Base-by-base conservation (phyloP, 2,113 vertebrate genomes). In the Thunnus thynnus region DNA sequence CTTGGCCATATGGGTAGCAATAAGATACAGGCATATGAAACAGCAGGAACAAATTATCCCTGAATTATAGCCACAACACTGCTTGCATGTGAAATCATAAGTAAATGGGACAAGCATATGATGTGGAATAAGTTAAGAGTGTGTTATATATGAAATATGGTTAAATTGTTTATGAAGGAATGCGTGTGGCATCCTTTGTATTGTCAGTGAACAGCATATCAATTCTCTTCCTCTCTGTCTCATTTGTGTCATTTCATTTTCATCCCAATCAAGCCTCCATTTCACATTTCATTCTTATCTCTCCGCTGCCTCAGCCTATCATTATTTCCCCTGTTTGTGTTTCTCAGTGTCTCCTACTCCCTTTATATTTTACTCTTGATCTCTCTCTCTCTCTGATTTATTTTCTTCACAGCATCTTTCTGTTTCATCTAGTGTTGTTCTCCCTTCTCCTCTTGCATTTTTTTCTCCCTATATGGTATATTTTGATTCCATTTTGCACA, bases 11-110 rank as follows among this genome's bases (percentile, higher is more conserved):
- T 92, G 92, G 89, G 64, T 69, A 58, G 78, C 86, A 92, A 88
- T 89, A 88, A 89, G 84, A 91, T 57, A 69, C 77, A 74, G 81
- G 84, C 83, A 89, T 88, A 91, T 90, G 83, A 92, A 92, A 87
- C 91, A 89, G 91, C 90, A 87, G 89, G 90, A 89, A 85, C 81
- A 92, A 94, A 93, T 93, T 89, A 93, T 93, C 86, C 80, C 85
- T 84, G 92, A 90, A 94, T 93, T 91, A 94, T 83, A 87, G 89
- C 63, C 78, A 77, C 58, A 62, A 72, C 76, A 73, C 61, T 51
- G 71, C 78, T 88, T 82, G 81, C 81, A 83, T 86, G 71, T 74
- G 80, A 83, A 82, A 86, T 60, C 72, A 58, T 72, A 86, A 86
- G 86, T 80, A 91, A 88, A 93, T 86, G 76, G 83, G 80, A 88